phyloP scores from a whole-genome alignment of 2,888 invertebrate species.

The Drosophila fungiperda region DNA sequence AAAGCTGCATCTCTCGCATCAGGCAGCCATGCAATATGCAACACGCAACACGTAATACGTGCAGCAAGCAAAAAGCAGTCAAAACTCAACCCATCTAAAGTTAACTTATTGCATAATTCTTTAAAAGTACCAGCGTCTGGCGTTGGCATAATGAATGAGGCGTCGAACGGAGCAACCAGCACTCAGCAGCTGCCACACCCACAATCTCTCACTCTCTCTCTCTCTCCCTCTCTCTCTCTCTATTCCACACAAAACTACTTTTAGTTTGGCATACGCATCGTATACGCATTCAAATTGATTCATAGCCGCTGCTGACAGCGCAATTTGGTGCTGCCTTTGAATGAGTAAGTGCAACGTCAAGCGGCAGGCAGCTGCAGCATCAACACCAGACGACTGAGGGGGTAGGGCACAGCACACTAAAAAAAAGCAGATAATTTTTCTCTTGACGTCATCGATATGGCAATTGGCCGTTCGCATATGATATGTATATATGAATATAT shows the following conservation, averaged over 20 bases:
- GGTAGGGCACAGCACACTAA: constrained; percentile 32
- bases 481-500: constrained; percentile 47
- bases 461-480: constrained; percentile 50
- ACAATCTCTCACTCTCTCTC: background rate
- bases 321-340: constrained; percentile 63
- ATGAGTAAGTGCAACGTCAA: constrained; percentile 57
- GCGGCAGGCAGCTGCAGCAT: constrained; percentile 5
- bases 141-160: constrained; percentile 78
- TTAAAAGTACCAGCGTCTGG: constrained; percentile 71
- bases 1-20: constrained; percentile 42
- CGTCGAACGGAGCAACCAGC: constrained; percentile 57
- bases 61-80: constrained; percentile 55
- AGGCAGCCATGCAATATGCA: constrained; percentile 27
- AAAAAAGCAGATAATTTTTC: constrained; percentile 73
- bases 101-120: constrained; percentile 79
- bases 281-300: constrained; percentile 58
- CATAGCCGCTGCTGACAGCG: constrained; percentile 59
- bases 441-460: constrained; percentile 64
- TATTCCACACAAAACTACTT: constrained; percentile 25
- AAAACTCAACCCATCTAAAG: constrained; percentile 60
- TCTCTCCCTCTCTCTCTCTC: background rate
- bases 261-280: constrained; percentile 42
- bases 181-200: constrained; percentile 51
- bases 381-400: background rate
- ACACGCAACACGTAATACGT: constrained; percentile 42